These are phyloP conservation scores for Caradrina kadenii DNA, from an alignment of 2,888 invertebrate genomes.

Conservation along the genomic window DNA sequence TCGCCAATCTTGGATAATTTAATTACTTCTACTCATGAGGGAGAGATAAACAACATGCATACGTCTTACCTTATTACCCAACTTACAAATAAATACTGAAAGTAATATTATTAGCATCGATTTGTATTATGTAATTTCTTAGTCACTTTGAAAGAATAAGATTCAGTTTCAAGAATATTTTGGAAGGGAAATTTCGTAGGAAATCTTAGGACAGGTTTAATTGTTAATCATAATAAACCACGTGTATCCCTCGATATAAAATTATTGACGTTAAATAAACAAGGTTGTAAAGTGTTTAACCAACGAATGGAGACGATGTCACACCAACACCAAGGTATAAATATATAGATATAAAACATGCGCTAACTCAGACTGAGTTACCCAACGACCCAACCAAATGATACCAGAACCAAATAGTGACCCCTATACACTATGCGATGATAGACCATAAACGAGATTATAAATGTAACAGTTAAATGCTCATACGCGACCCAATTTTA, in stretches of 20 bases:
- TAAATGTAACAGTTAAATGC: not conserved
- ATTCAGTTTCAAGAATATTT: slow-evolving; percentile 11
- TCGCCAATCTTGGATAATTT: not conserved
- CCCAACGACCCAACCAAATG: slow-evolving; percentile 21
- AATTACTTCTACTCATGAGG: not conserved
- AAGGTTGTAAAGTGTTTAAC: slow-evolving; percentile 70
- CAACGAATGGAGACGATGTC: slow-evolving; percentile 80
- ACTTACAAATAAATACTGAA: slow-evolving; percentile 52
- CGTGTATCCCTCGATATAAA: slow-evolving; percentile 21
- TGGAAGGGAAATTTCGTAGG: slow-evolving; percentile 10
- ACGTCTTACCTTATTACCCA: slow-evolving; percentile 56
- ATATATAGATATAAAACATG: slow-evolving; percentile 74
- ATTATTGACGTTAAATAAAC: slow-evolving; percentile 46
- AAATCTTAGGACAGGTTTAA: slow-evolving; percentile 19
- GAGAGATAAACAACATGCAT: slow-evolving; percentile 16
- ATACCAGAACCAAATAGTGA: slow-evolving; percentile 74
- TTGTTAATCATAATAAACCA: slow-evolving; percentile 34
- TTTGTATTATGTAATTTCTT: slow-evolving; percentile 36
- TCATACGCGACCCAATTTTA: no score
- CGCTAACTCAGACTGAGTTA: slow-evolving; percentile 66
- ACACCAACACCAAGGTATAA: slow-evolving; percentile 86
- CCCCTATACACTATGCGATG: slow-evolving; percentile 35
- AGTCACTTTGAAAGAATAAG: slow-evolving; percentile 38
- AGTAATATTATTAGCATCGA: slow-evolving; percentile 40
- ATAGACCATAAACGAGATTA: not conserved